These are phyloP conservation scores for Pangasius macronema DNA, from an alignment of 2,797 vertebrate species.

Conservation along the genomic window DNA sequence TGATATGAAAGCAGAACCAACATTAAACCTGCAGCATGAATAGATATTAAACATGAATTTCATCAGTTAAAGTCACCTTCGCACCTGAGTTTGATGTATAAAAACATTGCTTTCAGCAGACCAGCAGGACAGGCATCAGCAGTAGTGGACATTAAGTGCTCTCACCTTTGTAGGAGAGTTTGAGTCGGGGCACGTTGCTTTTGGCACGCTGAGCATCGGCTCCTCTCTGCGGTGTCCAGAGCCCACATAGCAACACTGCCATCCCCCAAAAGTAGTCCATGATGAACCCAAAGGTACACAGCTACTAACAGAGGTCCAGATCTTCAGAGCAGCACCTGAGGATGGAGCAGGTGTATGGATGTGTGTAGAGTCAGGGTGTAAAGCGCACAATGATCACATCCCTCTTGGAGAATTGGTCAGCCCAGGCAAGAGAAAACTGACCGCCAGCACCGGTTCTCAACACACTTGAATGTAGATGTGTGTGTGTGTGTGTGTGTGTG, in stretches of 20 bases:
- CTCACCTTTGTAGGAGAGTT: slow-evolving; percentile 94
- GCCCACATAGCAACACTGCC: slow-evolving; percentile 81
- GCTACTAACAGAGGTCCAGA: slow-evolving; percentile 57
- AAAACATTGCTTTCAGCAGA: neutral
- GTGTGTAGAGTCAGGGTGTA: slow-evolving; percentile 56
- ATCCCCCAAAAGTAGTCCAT: slow-evolving; percentile 87
- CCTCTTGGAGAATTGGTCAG: slow-evolving; percentile 62
- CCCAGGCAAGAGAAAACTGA: slow-evolving; percentile 45
- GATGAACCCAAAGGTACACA: slow-evolving; percentile 67
- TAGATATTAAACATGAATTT: neutral
- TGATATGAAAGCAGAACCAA: neutral
- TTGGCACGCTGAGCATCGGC: slow-evolving; percentile 79
- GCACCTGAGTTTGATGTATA: neutral
- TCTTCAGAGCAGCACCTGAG: slow-evolving; percentile 48
- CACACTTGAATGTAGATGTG: slow-evolving; percentile 7
- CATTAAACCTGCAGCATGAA: neutral
- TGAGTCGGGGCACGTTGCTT: slow-evolving; percentile 89
- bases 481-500: neutral
- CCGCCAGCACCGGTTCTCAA: slow-evolving; percentile 22
- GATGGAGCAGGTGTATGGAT: slow-evolving; percentile 55
- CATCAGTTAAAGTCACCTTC: neutral
- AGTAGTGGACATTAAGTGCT: slow-evolving; percentile 31
- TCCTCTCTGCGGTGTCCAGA: slow-evolving; percentile 72
- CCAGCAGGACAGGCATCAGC: neutral
- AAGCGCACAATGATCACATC: slow-evolving; percentile 59